Evolutionary conservation across 1,140 invertebrate genomes (phyloP), one percentile per base, ranked within the genome.

Genomic region (Eumaeus atala): DNA sequence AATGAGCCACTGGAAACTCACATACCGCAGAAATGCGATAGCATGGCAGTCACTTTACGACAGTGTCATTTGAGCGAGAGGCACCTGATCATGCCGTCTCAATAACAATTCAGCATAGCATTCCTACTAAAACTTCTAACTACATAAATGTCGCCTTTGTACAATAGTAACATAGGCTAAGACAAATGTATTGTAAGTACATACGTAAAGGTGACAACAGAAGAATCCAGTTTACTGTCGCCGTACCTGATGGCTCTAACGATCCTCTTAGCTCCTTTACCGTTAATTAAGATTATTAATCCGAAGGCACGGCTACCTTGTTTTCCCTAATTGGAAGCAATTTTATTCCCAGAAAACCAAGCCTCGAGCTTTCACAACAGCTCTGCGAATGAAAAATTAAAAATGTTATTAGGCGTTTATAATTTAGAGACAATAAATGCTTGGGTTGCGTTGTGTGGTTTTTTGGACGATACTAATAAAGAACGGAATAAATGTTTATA

Each of bases 221-320:
- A 21, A 9, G 21, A 48, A 9, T 9, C 18, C n/a, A 12, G 12
- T 8, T 33, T 48, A 11, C 28, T n/a, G n/a, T 9, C 9, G 14
- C 10, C 49, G 50, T 36, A 49, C 35, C 36, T 49, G 49, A 37
- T 14, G 28, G 33, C 11, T 56, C 17, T 57, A 51, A 52, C 18
- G 42, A 48, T 52, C 40, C 56, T 55, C 63, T 59, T 50, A 28
- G 51, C 63, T 65, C 64, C 66, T 70, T 67, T 70, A 66, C 68
- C 69, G 77, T 77, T 79, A 78, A 81, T 81, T 81, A 84, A 82
- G 77, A 73, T 75, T 78, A 84, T 84, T 84, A 84, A 84, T 84
- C 74, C 66, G 52, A 65, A 68, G 74, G 77, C 74, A 80, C 76
- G 74, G 64, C 73, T 68, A 84, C 74, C 76, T 80, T 80, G 78